Percentiles rank a stretch among this genome's conserved stretches.
These are phyloP conservation scores for Neosalanx taihuensis DNA, from an alignment of 2,797 vertebrate species.

Conservation along the genomic window DNA sequence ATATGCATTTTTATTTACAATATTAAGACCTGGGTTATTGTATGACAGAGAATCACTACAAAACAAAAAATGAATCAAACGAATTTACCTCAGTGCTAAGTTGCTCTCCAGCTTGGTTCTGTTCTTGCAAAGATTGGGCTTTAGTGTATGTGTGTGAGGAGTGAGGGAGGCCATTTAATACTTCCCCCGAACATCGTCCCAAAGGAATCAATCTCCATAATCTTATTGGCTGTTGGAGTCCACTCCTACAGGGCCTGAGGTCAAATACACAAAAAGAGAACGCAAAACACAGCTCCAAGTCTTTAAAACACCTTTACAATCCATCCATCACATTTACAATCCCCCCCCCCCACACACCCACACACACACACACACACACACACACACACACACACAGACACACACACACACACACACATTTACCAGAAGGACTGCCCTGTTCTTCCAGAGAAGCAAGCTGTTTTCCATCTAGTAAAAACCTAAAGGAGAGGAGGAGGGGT, in stretches of 20 bases:
- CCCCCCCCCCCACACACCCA: too few relatives aligned
- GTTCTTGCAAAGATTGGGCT: constrained; percentile 57
- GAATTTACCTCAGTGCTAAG: not conserved
- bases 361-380: too few relatives aligned
- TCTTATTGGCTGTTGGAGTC: not conserved
- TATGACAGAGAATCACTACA: too few relatives aligned
- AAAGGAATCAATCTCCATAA: not conserved
- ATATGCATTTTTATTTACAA: too few relatives aligned
- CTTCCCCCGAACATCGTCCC: not conserved
- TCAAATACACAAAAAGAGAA: not conserved
- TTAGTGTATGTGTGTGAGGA: not conserved
- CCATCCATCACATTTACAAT: not conserved
- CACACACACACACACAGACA: too few relatives aligned
- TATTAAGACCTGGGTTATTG: too few relatives aligned
- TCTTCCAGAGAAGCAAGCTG: not conserved
- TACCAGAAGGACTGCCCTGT: not conserved
- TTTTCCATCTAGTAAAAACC: constrained; percentile 4
- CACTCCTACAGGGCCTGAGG: too few relatives aligned
- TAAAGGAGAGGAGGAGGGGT: not conserved
- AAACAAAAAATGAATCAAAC: not conserved
- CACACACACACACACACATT: too few relatives aligned
- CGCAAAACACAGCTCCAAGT: not conserved
- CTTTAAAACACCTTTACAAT: not conserved
- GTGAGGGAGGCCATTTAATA: not conserved
- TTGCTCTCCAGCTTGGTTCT: not conserved